A percentile compares a stretch with the other conserved stretches of the same genome.
These are phyloP conservation scores for Pseudomugil gertrudae DNA, from an alignment of 2,797 vertebrate species.

Conservation along the genomic window DNA sequence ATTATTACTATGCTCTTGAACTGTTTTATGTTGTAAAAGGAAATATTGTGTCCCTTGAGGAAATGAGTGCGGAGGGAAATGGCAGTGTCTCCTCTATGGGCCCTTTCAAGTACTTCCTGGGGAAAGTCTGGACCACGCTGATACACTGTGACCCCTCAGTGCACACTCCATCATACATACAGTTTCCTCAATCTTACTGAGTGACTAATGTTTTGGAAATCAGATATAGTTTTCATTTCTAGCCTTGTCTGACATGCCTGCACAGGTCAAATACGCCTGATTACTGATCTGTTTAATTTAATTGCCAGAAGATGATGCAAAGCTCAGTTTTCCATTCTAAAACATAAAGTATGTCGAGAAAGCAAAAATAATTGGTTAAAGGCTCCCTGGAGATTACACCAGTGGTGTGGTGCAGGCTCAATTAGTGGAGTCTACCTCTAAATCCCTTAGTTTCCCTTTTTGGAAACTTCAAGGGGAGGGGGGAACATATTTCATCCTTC, in stretches of 20 bases:
- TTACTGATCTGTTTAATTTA: not conserved
- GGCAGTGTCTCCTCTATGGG: slow-evolving; percentile 71
- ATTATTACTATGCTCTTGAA: slow-evolving; percentile 53
- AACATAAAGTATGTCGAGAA: not conserved
- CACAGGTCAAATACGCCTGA: slow-evolving; percentile 4
- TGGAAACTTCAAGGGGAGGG: not conserved
- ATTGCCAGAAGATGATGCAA: slow-evolving; percentile 3
- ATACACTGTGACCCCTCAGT: slow-evolving; percentile 70
- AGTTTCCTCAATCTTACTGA: slow-evolving; percentile 59
- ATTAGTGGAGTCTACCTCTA: not conserved
- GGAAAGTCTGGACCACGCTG: slow-evolving; percentile 75
- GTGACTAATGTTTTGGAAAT: slow-evolving; percentile 36
- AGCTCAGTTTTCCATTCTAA: not conserved
- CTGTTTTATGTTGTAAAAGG: slow-evolving; percentile 57
- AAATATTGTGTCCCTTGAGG: slow-evolving; percentile 72
- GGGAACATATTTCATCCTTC: not conserved
- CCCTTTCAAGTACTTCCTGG: slow-evolving; percentile 84
- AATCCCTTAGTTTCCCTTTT: not conserved
- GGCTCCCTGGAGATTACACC: not conserved
- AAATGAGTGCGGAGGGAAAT: slow-evolving; percentile 69
- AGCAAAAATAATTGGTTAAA: not conserved
- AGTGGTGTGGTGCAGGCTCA: not conserved
- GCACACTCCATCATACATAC: slow-evolving; percentile 55
- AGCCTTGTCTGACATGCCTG: slow-evolving; percentile 3
- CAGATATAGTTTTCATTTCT: not conserved